phyloP scores from a whole-genome alignment of 2,888 invertebrate genomes.

The Lycophotia porphyrea region DNA sequence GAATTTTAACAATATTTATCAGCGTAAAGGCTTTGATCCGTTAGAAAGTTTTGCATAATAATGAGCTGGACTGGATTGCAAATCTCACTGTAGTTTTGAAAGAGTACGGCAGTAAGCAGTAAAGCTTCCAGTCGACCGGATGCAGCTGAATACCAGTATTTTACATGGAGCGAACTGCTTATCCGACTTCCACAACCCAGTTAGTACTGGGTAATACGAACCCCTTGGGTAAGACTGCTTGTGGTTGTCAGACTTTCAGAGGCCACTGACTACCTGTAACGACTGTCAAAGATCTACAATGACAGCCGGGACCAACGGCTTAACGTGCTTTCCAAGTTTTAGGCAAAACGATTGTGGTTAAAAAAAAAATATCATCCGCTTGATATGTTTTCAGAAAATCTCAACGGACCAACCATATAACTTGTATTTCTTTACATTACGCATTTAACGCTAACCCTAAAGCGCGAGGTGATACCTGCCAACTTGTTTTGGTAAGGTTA shows the following conservation, averaged over 20 bases:
- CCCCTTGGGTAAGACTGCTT: too few relatives aligned
- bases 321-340: not conserved
- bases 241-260: too few relatives aligned
- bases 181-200: too few relatives aligned
- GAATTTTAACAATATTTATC: not conserved
- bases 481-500: slow-evolving; percentile 65
- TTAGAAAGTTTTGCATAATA: not conserved
- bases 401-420: not conserved
- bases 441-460: slow-evolving; percentile 42
- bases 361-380: not conserved
- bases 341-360: not conserved
- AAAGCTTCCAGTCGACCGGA: too few relatives aligned
- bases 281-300: too few relatives aligned
- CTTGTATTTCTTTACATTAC: slow-evolving; percentile 19
- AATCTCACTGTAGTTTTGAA: not conserved
- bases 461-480: slow-evolving; percentile 35
- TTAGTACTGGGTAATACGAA: too few relatives aligned
- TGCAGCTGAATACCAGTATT: too few relatives aligned
- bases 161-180: too few relatives aligned
- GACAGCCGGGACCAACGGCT: too few relatives aligned
- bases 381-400: not conserved
- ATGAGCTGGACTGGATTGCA: not conserved
- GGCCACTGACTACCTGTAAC: too few relatives aligned
- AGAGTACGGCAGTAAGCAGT: too few relatives aligned
- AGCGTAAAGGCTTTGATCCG: not conserved